Evolutionary conservation across 2,113 vertebrate species (phyloP), one percentile per base, ranked within the genome.

Genomic region (Nesogale talazaci): DNA sequence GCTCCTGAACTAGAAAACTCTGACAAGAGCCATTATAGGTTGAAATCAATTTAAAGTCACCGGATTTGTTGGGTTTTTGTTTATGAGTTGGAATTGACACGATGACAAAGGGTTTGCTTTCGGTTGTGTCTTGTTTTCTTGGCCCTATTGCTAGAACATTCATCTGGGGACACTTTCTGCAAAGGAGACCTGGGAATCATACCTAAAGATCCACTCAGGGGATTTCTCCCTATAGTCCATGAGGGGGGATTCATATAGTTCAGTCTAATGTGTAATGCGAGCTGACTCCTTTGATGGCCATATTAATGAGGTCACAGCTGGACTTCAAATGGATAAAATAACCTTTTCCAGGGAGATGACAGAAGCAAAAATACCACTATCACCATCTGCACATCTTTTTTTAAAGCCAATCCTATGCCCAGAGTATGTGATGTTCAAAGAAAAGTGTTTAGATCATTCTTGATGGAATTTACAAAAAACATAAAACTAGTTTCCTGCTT

Each of bases 381-480:
- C 38, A 80, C 22, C 19, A 87, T 40, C 31, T 78, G 52, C 59
- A 10, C 1, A 80, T 63, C 11, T 31, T 40, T 72, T 31, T 69
- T n/a, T n/a, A n/a, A 15, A 83, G 34, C 75, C 77, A 67, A 75
- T 70, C 88, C 65, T 31, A 88, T 74, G 42, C 59, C 63, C 74
- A 52, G 25, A 42, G 31, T 42, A 67, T 74, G 57, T n/a, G 34
- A 20, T 75, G 34, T 67, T 36, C 34, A 90, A 86, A 85, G 25
- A 17, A 29, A 78, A 36, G 29, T 65, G 23, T 40, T 93, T 65
- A 79, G 36, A 81, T 56, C 57, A 84, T 40, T 22, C 7, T 65
- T 82, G 89, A 3, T 69, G 7, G 34, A 85, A 85, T 34, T 52
- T 57, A 94, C 56, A 90, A 80, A 83, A 34, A 94, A 61, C 67